Evolutionary conservation across 2,797 vertebrate genomes (phyloP).

Genomic region (Tokudaia muenninki): DNA sequence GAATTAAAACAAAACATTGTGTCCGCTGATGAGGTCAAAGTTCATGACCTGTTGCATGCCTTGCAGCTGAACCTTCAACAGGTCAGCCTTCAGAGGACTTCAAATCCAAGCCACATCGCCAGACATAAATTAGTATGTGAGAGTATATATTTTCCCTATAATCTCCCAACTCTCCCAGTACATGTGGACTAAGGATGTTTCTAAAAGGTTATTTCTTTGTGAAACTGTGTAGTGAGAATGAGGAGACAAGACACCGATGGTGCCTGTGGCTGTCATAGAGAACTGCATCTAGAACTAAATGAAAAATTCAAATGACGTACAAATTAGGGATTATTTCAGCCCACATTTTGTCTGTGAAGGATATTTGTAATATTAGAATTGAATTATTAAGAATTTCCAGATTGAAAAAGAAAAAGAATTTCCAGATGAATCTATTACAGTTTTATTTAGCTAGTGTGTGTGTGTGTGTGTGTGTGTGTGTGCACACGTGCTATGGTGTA

Average conservation of each 20-base stretch:
- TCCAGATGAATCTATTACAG: not conserved
- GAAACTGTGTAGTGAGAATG: not conserved
- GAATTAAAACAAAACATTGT: not conserved
- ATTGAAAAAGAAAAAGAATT: no score
- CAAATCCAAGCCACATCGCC: not conserved
- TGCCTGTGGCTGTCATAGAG: not conserved
- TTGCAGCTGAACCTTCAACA: not conserved
- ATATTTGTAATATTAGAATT: conserved; percentile 29
- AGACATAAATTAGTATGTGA: not conserved
- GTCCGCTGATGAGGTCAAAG: not conserved
- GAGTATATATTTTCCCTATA: not conserved
- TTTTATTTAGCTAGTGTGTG: not conserved
- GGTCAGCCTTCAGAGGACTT: not conserved
- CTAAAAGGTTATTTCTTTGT: not conserved
- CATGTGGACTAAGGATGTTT: not conserved
- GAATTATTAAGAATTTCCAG: conserved; percentile 32
- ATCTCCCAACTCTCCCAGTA: not conserved
- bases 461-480: not conserved
- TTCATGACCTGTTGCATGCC: not conserved
- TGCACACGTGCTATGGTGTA: not conserved
- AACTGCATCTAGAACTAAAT: not conserved
- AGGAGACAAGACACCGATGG: not conserved
- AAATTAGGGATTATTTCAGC: not conserved
- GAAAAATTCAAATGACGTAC: not conserved
- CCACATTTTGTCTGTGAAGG: conserved; percentile 28